phyloP scores from a whole-genome alignment of 2,113 vertebrate species.

The Tapirus terrestris region DNA sequence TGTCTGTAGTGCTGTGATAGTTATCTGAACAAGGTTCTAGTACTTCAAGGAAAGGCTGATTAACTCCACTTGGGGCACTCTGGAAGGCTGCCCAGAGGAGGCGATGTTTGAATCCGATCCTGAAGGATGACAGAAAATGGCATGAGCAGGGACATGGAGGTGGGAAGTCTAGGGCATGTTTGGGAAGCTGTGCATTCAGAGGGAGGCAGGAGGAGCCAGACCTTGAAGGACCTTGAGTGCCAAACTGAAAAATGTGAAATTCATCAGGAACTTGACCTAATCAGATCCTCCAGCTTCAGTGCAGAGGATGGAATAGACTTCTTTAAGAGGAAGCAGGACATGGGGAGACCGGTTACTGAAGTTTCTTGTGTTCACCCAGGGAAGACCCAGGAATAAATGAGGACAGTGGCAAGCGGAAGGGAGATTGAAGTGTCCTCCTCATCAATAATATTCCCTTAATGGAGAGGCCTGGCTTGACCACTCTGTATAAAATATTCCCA shows the following conservation, averaged over 20 bases:
- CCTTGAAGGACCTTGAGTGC: neutral
- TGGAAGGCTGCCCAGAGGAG: neutral
- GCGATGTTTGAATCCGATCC: neutral
- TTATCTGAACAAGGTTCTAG: neutral
- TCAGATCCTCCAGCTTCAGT: neutral
- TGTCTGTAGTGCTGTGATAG: neutral
- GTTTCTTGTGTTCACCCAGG: neutral
- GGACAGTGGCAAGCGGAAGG: neutral
- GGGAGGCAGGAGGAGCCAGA: neutral
- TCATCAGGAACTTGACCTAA: neutral
- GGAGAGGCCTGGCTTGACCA: neutral
- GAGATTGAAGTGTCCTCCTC: neutral
- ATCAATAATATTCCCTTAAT: rapidly evolving
- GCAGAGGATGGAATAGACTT: neutral
- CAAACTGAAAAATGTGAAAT: neutral
- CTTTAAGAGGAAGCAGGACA: neutral
- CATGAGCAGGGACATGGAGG: neutral
- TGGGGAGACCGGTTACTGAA: neutral
- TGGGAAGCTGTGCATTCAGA: neutral
- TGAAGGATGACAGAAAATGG: neutral
- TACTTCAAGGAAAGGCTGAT: neutral
- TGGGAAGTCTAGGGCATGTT: neutral
- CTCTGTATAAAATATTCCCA: too few species aligned
- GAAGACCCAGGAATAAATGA: neutral
- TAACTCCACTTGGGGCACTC: neutral